Conservation (phyloP, 1,140 invertebrate species). For the Luehdorfia chinensis region DNA sequence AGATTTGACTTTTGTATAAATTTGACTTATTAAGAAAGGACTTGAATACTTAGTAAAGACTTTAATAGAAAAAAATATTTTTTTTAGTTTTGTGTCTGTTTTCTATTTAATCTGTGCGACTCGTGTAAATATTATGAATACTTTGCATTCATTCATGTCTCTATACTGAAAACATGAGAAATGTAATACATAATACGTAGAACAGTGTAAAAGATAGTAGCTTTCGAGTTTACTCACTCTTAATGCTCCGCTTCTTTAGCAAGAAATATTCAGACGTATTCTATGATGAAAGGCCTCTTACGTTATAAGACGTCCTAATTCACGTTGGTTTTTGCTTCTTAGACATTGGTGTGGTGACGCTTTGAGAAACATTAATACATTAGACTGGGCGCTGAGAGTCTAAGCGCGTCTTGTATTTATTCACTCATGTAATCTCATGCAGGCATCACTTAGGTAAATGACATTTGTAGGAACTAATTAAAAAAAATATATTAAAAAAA, state of each 20-base stretch:
- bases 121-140: no score
- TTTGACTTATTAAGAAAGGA: no score
- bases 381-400: constrained; percentile 13
- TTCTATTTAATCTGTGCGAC: no score
- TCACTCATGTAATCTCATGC: not conserved
- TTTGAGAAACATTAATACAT: constrained; percentile 31
- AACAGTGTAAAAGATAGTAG: constrained; percentile 20
- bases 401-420: not conserved
- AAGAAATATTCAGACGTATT: constrained; percentile 43
- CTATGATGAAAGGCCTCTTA: constrained; percentile 34
- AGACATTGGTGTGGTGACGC: constrained; percentile 13
- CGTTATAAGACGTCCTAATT: constrained; percentile 20
- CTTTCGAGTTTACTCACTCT: constrained; percentile 38
- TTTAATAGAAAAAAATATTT: no score
- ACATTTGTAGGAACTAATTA: not conserved
- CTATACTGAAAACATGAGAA: no score
- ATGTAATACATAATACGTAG: not conserved
- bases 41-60: no score
- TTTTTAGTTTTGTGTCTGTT: no score
- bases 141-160: no score
- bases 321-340: constrained; percentile 23
- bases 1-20: no score
- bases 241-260: constrained; percentile 34
- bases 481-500: no score
- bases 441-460: not conserved